phyloP scores from a whole-genome alignment of 2,113 vertebrate genomes.

The Rafetus swinhoei region DNA sequence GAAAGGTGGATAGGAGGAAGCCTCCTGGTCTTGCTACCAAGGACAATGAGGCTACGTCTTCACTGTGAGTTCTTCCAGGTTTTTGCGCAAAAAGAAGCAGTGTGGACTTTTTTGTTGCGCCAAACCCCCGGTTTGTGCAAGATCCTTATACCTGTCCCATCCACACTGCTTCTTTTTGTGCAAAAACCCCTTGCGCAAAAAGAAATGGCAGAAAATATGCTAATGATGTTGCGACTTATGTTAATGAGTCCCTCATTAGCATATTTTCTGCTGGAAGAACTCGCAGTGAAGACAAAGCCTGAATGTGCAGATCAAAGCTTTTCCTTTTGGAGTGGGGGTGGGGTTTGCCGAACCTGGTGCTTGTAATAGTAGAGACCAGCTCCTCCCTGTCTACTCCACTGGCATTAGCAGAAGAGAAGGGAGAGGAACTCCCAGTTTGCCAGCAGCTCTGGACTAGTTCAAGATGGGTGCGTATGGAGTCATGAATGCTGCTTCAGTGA shows the following conservation, averaged over 20 bases:
- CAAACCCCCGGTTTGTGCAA: too few species aligned
- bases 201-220: too few species aligned
- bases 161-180: too few species aligned
- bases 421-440: not conserved
- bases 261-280: too few species aligned
- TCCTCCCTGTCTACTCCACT: not conserved
- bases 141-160: too few species aligned
- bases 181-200: too few species aligned
- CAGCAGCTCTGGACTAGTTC: not conserved
- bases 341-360: not conserved
- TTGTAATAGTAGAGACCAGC: not conserved
- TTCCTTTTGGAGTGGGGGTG: not conserved
- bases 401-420: not conserved
- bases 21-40: fast-evolving
- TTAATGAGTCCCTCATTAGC: too few species aligned
- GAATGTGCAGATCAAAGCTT: fast-evolving
- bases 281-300: too few species aligned
- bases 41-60: not conserved
- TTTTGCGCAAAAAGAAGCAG: too few species aligned
- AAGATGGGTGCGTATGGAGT: not conserved
- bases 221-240: too few species aligned
- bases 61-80: too few species aligned
- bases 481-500: not conserved
- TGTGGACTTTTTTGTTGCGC: too few species aligned
- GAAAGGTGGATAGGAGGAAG: not conserved